Base-by-base conservation (phyloP, 2,797 vertebrate species). In the Lepidocolaptes lacrymiger region DNA sequence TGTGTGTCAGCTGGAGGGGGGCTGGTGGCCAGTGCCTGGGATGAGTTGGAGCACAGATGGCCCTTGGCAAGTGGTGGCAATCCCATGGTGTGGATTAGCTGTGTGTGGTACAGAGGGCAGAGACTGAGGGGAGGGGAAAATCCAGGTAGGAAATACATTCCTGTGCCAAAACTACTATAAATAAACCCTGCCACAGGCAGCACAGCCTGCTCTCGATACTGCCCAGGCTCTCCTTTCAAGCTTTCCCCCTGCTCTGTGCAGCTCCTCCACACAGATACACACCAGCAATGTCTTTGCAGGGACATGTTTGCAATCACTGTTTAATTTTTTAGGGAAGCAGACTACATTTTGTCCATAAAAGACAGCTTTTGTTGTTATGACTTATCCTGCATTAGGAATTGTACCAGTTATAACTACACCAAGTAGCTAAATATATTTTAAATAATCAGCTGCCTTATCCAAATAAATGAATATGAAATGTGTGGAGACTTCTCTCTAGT, bases 21-120 rank as follows among this genome's bases (percentile, higher is more conserved):
- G 58, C 12, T 66, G 15, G 23, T 30, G 30, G 48, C 79, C 9
- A 0, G 17, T 54, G 83, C 44, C 61, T 10, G 18, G 18, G 27
- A 9, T 37, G 61, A 37, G 28, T 2, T 9, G 61, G 44, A 15
- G 8, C 43, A 36, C 0, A 0, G 58, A 48, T 15, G 34, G 74
- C 49, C 28, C 77, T 71, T 3, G 3, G 36, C 16, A 17, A 17
- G 52, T 1, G 46, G 46, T 9, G 74, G 12, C n/a, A n/a, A 32
- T 54, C 26, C 28, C 26, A 18, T 0, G 0, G 44, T 1, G 4
- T 24, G 56, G 49, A 7, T 23, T 12, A 39, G 26, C 28, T 6
- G 1, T 20, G 44, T 14, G 49, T 1, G 3, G 34, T 2, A 56
- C 0, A 0, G 55, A 39, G 34, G 72, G 59, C 34, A 59, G 73